Evolutionary conservation across 2,113 vertebrate genomes (phyloP).

Genomic region (Herpailurus yagouaroundi): DNA sequence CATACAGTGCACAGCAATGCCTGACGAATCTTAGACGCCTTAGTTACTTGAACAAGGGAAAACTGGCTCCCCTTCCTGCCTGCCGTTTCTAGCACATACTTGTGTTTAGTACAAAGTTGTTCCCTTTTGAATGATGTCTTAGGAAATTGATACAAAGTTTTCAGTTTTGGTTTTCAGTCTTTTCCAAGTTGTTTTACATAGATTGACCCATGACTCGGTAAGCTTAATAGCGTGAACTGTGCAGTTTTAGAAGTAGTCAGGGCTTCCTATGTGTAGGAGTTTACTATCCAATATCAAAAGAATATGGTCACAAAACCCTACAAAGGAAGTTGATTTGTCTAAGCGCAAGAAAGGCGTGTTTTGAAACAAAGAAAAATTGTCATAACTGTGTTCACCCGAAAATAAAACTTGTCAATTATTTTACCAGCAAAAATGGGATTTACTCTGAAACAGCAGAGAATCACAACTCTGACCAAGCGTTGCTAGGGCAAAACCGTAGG

Average conservation of each 20-base stretch:
- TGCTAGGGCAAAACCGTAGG: not conserved
- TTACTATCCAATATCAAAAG: not conserved
- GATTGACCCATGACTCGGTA: not conserved
- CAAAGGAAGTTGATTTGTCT: not conserved
- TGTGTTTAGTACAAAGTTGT: not conserved
- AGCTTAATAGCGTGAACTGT: not conserved
- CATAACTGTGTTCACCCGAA: not conserved
- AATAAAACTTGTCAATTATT: not conserved
- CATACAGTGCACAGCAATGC: not conserved
- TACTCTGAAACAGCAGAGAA: not conserved
- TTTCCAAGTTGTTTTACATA: not conserved
- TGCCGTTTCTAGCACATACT: not conserved
- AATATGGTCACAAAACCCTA: no score
- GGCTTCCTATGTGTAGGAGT: not conserved
- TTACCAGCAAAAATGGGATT: not conserved
- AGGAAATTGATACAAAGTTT: not conserved
- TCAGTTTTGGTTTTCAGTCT: not conserved
- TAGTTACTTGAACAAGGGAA: not conserved
- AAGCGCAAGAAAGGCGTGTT: not conserved
- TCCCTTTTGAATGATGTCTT: not conserved
- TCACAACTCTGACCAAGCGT: not conserved
- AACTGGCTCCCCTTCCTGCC: not conserved
- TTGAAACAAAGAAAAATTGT: slow-evolving; percentile 43
- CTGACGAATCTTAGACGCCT: not conserved
- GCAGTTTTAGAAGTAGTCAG: not conserved